phyloP scores from a whole-genome alignment of 2,888 invertebrate species.

The Pristionchus exspectatus region DNA sequence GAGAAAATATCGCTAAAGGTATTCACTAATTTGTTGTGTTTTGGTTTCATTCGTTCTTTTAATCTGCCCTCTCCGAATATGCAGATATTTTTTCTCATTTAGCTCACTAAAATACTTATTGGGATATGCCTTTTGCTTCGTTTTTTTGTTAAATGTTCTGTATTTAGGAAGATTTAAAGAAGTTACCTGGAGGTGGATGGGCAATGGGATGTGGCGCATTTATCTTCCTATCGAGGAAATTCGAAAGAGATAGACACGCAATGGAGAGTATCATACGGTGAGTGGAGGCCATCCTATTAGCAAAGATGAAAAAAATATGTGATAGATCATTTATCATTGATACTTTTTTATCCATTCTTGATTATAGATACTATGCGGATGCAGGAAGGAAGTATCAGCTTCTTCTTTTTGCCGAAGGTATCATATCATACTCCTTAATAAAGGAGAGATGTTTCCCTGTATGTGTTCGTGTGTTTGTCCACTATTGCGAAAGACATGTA shows the following conservation, averaged over 20 bases:
- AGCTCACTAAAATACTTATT: too few relatives aligned
- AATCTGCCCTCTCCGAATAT: too few relatives aligned
- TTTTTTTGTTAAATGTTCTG: neutral
- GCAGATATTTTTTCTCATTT: too few relatives aligned
- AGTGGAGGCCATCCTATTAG: neutral
- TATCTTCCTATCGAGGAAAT: conserved; percentile 89
- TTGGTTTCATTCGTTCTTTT: neutral
- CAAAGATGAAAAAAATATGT: neutral
- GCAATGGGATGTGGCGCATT: conserved; percentile 92
- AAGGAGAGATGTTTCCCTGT: too few relatives aligned
- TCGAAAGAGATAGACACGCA: conserved; percentile 87
- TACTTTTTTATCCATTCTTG: neutral
- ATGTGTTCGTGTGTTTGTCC: too few relatives aligned
- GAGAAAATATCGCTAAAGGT: conserved; percentile 89
- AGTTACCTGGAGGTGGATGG: conserved; percentile 80
- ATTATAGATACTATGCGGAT: conserved; percentile 31
- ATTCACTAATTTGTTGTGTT: conserved; percentile 38
- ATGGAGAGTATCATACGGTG: conserved; percentile 84
- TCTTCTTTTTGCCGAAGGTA: conserved; percentile 87
- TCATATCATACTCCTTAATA: neutral
- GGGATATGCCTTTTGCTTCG: neutral
- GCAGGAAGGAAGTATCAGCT: conserved; percentile 79
- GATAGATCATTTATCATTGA: too few relatives aligned
- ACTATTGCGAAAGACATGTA: neutral
- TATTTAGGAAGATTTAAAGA: conserved; percentile 63